Conservation (phyloP, 1,140 invertebrate genomes). For the Lineus longissimus region DNA sequence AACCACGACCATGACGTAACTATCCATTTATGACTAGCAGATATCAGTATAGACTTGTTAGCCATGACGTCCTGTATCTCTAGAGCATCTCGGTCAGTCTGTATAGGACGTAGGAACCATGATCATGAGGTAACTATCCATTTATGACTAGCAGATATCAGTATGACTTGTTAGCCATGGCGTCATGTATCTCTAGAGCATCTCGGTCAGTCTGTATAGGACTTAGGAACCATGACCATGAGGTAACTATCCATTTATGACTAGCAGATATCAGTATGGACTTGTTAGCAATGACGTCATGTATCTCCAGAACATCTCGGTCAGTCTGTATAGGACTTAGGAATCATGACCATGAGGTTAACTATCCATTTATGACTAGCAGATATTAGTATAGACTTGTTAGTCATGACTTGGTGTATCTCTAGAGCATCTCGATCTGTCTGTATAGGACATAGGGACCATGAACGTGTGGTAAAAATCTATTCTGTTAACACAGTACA, state of each 20-base stretch:
- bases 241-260: conserved; percentile 56
- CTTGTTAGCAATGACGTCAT: conserved; percentile 46
- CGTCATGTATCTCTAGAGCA: conserved; percentile 41
- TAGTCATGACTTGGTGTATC: conserved; percentile 47
- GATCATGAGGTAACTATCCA: conserved; percentile 62
- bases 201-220: conserved; percentile 67
- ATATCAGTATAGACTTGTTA: conserved; percentile 47
- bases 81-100: conserved; percentile 58
- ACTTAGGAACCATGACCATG: conserved; percentile 63
- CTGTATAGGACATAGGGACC: conserved; percentile 67
- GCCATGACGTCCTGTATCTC: conserved; percentile 47
- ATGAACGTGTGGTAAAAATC: conserved; percentile 63
- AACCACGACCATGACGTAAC: conserved; percentile 65
- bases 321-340: conserved; percentile 69
- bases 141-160: conserved; percentile 41
- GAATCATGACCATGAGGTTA: conserved; percentile 66
- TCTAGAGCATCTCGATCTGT: conserved; percentile 56
- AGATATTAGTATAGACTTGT: conserved; percentile 46
- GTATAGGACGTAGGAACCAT: conserved; percentile 66
- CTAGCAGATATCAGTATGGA: conserved; percentile 46
- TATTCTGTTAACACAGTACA: background rate
- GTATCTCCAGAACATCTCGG: conserved; percentile 42
- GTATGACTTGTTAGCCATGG: conserved; percentile 50
- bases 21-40: conserved; percentile 26
- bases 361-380: conserved; percentile 25